Base-by-base conservation (phyloP, 1,140 invertebrate species). In the Drosophila insularis region DNA sequence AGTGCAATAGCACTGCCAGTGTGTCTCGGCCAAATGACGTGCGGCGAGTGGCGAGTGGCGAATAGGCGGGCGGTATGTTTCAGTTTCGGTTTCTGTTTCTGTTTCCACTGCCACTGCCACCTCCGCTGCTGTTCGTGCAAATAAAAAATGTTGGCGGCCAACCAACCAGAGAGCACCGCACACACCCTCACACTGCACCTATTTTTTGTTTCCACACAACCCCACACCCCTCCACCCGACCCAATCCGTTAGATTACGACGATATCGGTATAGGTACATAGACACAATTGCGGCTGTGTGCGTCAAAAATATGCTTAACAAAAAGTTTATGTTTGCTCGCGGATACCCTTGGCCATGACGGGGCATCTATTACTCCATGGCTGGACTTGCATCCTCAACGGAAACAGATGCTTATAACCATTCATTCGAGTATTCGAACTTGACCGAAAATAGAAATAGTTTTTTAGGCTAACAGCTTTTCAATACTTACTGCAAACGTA, bases 81-180 rank as follows among this genome's bases (percentile, higher is more conserved):
- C 27, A 32, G 17, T 58, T 10, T 19, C 55, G 35, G 55, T 35
- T 58, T 58, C 66, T 58, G 55, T 35, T 58, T 58, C 55, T 58
- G 55, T 35, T 58, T 37, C 55, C 32, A 23, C 39, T 35, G 58
- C 55, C 32, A 23, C 39, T 35, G 58, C 46, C 43, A 67, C 50
- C 27, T 2, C 27, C 53, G 21, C 31, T 53, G 58, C 46, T 55
- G 46, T 32, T 53, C 60, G 63, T 81, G 71, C 62, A 81, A 81
- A 71, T 61, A 67, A 74, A 78, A 71, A 63, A 63, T 68, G 32
- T 69, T 71, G 31, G 50, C 63, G 67, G 73, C 64, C 79, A 81
- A 78, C 80, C 80, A 82, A 82, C 80, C 79, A 82, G 79, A 81
- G 74, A 81, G 39, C 71, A 37, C 63, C 63, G 62, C 55, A 69